Conservation (phyloP, 53 echinoderm and acorn worm genomes). For the Henricia sp. region DNA sequence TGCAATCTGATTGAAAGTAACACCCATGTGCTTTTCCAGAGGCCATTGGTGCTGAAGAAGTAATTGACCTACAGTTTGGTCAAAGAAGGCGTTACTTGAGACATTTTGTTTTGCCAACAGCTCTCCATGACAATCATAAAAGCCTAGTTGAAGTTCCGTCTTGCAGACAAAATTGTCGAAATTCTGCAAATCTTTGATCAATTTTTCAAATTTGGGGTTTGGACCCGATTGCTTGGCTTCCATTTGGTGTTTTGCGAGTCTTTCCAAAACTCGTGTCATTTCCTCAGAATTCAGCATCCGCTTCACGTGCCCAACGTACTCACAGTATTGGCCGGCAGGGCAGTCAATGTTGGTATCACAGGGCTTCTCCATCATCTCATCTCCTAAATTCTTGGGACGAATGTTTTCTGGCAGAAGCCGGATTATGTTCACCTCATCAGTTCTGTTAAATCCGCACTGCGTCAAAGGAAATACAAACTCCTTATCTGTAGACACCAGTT, state of each 20-base stretch:
- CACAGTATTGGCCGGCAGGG: constrained; percentile 9
- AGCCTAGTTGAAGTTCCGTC: constrained; percentile 10
- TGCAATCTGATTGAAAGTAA: constrained; percentile 8
- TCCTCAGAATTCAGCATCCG: constrained; percentile 34
- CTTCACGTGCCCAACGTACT: constrained; percentile 16
- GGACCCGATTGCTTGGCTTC: neutral
- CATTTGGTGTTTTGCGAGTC: constrained; percentile 25
- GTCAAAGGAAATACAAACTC: constrained; percentile 39
- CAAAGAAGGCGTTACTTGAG: constrained; percentile 30
- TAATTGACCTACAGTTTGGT: neutral
- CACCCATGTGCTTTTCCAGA: constrained; percentile 3
- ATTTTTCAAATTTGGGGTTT: neutral
- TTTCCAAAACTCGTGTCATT: constrained; percentile 35
- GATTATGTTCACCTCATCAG: constrained; percentile 14
- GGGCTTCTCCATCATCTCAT: constrained; percentile 40
- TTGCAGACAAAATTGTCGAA: constrained; percentile 21
- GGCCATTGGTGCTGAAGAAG: constrained; percentile 9
- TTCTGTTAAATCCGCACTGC: constrained; percentile 4
- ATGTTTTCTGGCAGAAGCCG: constrained; percentile 10
- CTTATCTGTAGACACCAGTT: neutral
- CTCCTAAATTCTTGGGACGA: constrained; percentile 31
- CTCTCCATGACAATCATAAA: constrained; percentile 17
- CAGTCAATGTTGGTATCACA: constrained; percentile 27
- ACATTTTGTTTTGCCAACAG: neutral
- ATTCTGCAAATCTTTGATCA: constrained; percentile 9